These are phyloP conservation scores for Caprella mutica DNA, from an alignment of 2,888 invertebrate genomes.

Conservation along the genomic window DNA sequence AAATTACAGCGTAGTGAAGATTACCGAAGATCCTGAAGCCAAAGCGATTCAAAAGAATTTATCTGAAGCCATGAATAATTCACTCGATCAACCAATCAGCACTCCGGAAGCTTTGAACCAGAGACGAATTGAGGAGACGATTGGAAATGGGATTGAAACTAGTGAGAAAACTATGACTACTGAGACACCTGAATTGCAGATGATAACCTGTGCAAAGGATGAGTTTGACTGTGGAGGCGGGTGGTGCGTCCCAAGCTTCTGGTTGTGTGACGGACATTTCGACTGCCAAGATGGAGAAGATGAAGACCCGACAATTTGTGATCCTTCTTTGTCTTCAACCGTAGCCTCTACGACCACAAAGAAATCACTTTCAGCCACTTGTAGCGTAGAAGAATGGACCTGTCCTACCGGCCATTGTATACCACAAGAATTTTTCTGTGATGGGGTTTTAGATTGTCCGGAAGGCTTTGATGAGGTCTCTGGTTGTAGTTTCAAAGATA, in stretches of 20 bases:
- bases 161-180: too few relatives aligned
- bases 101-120: too few relatives aligned
- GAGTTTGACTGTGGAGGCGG: conserved; percentile 23
- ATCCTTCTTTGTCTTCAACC: not conserved
- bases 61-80: too few relatives aligned
- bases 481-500: conserved; percentile 7
- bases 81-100: too few relatives aligned
- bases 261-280: conserved; percentile 22
- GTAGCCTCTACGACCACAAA: not conserved
- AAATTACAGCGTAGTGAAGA: too few relatives aligned
- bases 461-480: conserved; percentile 7
- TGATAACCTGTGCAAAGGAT: conserved; percentile 13
- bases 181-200: not conserved
- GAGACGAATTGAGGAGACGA: too few relatives aligned
- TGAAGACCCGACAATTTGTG: conserved; percentile 17
- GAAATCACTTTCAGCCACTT: not conserved
- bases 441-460: conserved; percentile 14
- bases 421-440: conserved; percentile 7
- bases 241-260: conserved; percentile 15
- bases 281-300: conserved; percentile 28
- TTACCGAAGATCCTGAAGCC: too few relatives aligned
- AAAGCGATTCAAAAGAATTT: too few relatives aligned
- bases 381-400: conserved; percentile 1
- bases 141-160: too few relatives aligned
- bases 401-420: conserved; percentile 13